A percentile compares a stretch with the other conserved stretches of the same genome.
These are phyloP conservation scores for Cepaea hortensis DNA, from an alignment of 2,888 invertebrate genomes.

Conservation along the genomic window DNA sequence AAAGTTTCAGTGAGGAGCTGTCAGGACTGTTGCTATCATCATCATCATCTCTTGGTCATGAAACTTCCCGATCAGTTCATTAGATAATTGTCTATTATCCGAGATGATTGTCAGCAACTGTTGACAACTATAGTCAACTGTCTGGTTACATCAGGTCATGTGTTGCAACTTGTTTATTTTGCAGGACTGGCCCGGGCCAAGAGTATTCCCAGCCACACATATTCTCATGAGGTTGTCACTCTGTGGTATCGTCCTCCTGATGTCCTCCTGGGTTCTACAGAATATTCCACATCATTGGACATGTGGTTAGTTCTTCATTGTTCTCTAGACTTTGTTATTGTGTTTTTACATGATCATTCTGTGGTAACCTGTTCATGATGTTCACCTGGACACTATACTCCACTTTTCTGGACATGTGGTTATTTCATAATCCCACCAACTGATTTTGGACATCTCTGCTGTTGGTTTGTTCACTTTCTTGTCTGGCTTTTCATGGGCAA, in stretches of 20 bases:
- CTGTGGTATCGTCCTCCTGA: slow-evolving; percentile 99
- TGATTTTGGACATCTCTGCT: neutral
- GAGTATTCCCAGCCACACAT: slow-evolving; percentile 98
- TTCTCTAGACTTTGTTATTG: neutral
- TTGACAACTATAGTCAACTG: no score
- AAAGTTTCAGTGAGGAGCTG: no score
- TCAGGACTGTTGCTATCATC: no score
- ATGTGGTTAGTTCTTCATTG: slow-evolving; percentile 79
- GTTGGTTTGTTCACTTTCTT: no score
- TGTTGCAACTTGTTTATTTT: slow-evolving; percentile 34
- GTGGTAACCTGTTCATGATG: slow-evolving; percentile 80
- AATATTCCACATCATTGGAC: slow-evolving; percentile 82
- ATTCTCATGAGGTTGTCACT: slow-evolving; percentile 97
- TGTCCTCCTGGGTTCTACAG: slow-evolving; percentile 95
- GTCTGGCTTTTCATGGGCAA: no score
- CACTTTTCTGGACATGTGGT: slow-evolving; percentile 83
- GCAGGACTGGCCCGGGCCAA: slow-evolving; percentile 95
- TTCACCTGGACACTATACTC: slow-evolving; percentile 92
- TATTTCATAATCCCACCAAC: slow-evolving; percentile 55
- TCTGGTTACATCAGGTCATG: neutral
- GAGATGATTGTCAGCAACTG: no score
- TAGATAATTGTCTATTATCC: no score
- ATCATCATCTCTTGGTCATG: no score
- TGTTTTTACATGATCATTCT: neutral
- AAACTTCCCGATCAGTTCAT: no score